Evolutionary conservation across 2,113 vertebrate genomes (phyloP), one percentile per base, ranked within the genome.

Genomic region (Daboia siamensis): DNA sequence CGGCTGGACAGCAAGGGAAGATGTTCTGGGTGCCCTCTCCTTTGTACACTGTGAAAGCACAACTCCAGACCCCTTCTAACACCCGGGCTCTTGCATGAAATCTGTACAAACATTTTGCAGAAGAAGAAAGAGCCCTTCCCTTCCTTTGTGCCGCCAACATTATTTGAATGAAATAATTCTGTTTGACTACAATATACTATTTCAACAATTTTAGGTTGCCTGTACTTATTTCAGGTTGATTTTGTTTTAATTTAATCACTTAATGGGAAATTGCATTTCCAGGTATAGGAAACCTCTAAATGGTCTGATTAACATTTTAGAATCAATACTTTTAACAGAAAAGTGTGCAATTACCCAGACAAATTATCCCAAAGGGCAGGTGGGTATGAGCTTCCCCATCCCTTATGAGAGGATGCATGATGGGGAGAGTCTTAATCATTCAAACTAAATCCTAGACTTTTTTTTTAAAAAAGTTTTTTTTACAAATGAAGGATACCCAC

Each of bases 101-200:
- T 51, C 0, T 0, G 0, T 2, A 0, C 7, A 20, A 80, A 59
- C 24, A 0, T 56, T 33, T 26, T 0, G 33, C 55, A 85, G 55
- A 90, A 11, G 23, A 10, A 1, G 52, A 0, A 39, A 39, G 0
- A 0, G 0, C 39, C 44, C 44, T 59, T 64, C 64, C 55, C 55
- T 54, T 57, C 51, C 89, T 0, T 0, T 88, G 57, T 64, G 88
- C 90, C 0, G 0, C 0, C 44, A 0, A 91, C 92, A 69, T 93
- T 96, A 95, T 96, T 97, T 97, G 96, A 96, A 95, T 95, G 95
- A 94, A 96, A 95, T 97, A 97, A 97, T 97, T 96, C 91, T 97
- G 93, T 97, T 97, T 97, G 96, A 97, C 93, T 87, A 95, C 96
- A 93, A 95, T 95, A 91, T 1, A 51, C 96, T 97, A 91, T 95